phyloP scores from a whole-genome alignment of 2,113 vertebrate species.

The Prochilodus magdalenae region DNA sequence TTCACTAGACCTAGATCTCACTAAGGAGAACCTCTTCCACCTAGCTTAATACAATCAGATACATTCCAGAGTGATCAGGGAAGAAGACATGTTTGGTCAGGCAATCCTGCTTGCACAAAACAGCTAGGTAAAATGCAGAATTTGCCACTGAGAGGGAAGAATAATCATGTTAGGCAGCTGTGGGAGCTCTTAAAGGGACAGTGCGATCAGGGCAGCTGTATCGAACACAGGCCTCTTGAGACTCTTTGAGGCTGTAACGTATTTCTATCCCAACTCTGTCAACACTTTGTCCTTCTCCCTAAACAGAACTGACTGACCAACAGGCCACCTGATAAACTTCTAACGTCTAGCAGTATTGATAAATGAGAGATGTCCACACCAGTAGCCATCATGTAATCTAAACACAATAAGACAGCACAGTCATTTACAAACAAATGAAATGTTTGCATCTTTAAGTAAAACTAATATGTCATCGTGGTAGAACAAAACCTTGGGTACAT shows the following conservation, averaged over 20 bases:
- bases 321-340: constrained; percentile 67
- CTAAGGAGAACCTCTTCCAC: neutral
- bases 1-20: neutral
- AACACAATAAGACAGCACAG: neutral
- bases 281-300: constrained; percentile 62
- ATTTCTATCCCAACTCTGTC: constrained; percentile 67
- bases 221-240: constrained; percentile 68
- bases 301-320: constrained; percentile 74
- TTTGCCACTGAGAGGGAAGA: constrained; percentile 46
- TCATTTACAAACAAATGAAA: too few species aligned
- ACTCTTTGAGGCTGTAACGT: constrained; percentile 71
- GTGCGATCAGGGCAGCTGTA: constrained; percentile 56
- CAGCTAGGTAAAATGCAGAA: constrained; percentile 17
- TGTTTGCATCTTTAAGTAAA: neutral
- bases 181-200: constrained; percentile 39
- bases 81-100: neutral
- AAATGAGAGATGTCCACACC: constrained; percentile 48
- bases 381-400: neutral
- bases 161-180: constrained; percentile 47
- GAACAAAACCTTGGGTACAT: too few species aligned
- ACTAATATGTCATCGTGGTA: neutral
- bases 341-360: constrained; percentile 58
- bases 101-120: neutral
- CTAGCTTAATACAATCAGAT: neutral
- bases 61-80: neutral